Evolutionary conservation across 2,888 invertebrate genomes (phyloP).

Genomic region (Caenorhabditis parvicauda): DNA sequence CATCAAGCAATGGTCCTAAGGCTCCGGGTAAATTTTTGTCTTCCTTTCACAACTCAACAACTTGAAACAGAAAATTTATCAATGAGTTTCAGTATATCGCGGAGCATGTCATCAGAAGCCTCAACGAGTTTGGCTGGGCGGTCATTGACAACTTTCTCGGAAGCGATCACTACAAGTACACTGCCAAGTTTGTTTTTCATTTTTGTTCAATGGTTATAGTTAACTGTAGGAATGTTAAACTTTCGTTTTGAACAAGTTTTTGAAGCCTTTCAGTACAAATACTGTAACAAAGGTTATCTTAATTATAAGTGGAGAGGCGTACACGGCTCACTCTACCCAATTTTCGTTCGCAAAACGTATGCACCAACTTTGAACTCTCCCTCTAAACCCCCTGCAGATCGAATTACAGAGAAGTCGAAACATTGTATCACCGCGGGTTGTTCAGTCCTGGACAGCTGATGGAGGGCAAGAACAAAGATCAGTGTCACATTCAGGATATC

Average conservation of each 20-base stretch:
- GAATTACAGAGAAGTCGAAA: slow-evolving; percentile 52
- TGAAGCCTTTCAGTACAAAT: no score
- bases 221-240: not conserved
- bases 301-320: no score
- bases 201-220: not conserved
- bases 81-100: slow-evolving; percentile 46
- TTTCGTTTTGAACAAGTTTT: no score
- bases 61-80: not conserved
- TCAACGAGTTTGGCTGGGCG: slow-evolving; percentile 60
- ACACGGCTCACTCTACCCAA: no score
- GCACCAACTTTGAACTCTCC: no score
- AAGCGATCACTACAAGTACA: slow-evolving; percentile 43
- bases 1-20: slow-evolving; percentile 50
- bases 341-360: no score
- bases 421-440: slow-evolving; percentile 46
- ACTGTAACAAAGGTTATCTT: no score
- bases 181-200: slow-evolving; percentile 31
- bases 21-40: slow-evolving; percentile 26
- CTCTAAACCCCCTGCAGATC: no score
- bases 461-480: slow-evolving; percentile 44
- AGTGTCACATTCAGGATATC: slow-evolving; percentile 49
- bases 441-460: slow-evolving; percentile 54
- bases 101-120: slow-evolving; percentile 51
- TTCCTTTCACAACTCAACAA: not conserved
- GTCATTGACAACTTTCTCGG: slow-evolving; percentile 61